Evolutionary conservation across 2,888 invertebrate genomes (phyloP), one percentile per base, ranked within the genome.

Genomic region (Bellardia bayeri): DNA sequence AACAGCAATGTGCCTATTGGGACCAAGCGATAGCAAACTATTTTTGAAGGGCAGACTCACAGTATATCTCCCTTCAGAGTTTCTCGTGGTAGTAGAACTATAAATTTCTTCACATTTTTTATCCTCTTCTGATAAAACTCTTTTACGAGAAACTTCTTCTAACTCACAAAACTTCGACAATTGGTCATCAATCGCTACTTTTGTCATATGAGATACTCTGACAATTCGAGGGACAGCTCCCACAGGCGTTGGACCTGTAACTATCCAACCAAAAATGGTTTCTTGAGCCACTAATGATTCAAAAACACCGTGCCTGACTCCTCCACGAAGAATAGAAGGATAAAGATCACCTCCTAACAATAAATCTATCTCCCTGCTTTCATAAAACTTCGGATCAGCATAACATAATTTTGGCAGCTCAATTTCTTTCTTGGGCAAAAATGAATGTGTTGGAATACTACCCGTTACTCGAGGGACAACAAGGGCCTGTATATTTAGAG

Each of bases 111-210:
- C 45, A 45, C 45, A 45, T 45, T 45, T 45, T 45, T 45, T 45
- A 45, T 45, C 45, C 13, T 45, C 11, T 45, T 45, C 45, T 45
- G 45, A 45, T 45, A 45, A 45, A 45, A 45, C 3, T 13, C 13
- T 45, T 56, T 16, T 56, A n/a, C 16, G n/a, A 56, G 56, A n/a
- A 16, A 16, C 16, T n/a, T 56, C 56, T 9, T 16, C 56, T 16
- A 56, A 56, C 56, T 56, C 56, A 16, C 56, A 56, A 56, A 56
- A 56, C 23, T 56, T 56, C 16, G 23, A 16, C n/a, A 56, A 16
- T 16, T 56, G 54, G 16, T 54, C 54, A 16, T 54, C n/a, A 54
- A 54, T 54, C 1, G 54, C 16, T 0, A 54, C 54, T 45, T 45
- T 45, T 45, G 45, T 45, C 11, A 45, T 45, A 45, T 11, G 7